A percentile compares a stretch with the other conserved stretches of the same genome.
These are phyloP conservation scores for Pimpla rufipes DNA, from an alignment of 2,888 invertebrate species.

Conservation along the genomic window DNA sequence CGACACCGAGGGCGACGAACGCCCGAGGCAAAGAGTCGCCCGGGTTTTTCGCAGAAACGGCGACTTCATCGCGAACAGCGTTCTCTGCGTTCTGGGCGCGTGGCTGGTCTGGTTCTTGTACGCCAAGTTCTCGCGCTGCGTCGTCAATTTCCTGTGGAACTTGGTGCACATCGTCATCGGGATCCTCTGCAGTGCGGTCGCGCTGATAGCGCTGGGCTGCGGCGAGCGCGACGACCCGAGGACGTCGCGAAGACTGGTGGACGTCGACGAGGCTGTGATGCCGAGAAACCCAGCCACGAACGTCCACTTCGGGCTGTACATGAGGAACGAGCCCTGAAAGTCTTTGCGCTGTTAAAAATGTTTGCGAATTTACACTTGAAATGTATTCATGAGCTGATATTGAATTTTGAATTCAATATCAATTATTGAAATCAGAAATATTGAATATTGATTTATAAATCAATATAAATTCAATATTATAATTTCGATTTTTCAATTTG, in stretches of 20 bases:
- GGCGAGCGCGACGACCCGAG: neutral
- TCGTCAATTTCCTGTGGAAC: conserved; percentile 65
- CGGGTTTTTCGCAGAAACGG: neutral
- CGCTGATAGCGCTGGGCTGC: conserved; percentile 53
- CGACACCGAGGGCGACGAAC: neutral
- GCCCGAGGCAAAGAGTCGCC: neutral
- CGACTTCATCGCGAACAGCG: conserved; percentile 11
- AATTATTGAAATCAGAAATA: no score
- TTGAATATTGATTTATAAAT: no score
- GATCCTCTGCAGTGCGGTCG: conserved; percentile 54
- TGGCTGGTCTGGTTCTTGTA: conserved; percentile 63
- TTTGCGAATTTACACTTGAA: no score
- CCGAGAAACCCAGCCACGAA: conserved; percentile 27
- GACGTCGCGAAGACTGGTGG: neutral
- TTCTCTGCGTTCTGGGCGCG: neutral
- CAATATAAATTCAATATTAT: no score
- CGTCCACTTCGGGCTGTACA: conserved; percentile 47
- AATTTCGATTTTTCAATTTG: no score
- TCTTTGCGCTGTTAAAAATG: no score
- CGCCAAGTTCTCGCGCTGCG: conserved; percentile 63
- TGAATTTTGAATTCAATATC: no score
- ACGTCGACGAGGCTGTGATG: conserved; percentile 30
- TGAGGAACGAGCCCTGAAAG: conserved; percentile 16
- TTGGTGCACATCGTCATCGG: conserved; percentile 63
- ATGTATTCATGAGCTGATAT: no score